Evolutionary conservation across 2,797 vertebrate species (phyloP).

Genomic region (Alauda arvensis): DNA sequence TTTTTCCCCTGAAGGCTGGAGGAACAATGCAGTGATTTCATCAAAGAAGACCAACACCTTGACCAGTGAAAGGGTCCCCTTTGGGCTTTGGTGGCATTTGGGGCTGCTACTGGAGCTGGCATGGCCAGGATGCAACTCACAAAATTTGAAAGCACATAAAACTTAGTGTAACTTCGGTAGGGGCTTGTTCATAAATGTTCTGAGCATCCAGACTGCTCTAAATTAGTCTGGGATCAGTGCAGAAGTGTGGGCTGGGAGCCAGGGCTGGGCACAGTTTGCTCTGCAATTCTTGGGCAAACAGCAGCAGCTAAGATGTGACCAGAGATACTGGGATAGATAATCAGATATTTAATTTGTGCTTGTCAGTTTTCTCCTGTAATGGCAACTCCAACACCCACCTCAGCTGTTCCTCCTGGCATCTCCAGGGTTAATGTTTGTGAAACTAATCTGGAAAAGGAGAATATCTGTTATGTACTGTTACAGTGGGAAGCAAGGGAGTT

Average conservation of each 20-base stretch:
- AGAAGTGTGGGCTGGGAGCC: not conserved
- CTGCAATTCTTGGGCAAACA: not conserved
- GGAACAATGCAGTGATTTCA: not conserved
- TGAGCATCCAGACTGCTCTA: not conserved
- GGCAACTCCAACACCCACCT: not conserved
- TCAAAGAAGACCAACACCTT: not conserved
- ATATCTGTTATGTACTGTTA: not conserved
- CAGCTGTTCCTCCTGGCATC: not conserved
- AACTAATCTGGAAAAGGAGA: not conserved
- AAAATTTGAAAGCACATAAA: not conserved
- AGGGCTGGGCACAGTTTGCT: not conserved
- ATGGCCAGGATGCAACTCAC: fast-evolving
- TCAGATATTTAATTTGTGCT: not conserved
- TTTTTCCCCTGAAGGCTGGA: not conserved
- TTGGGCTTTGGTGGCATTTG: not conserved
- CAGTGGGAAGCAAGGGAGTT: not conserved
- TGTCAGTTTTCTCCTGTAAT: not conserved
- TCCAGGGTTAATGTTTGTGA: not conserved
- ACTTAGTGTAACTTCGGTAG: not conserved
- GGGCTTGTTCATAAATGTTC: not conserved
- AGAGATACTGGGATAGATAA: not conserved
- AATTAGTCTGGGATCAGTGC: not conserved
- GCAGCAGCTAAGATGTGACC: not conserved
- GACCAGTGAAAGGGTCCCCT: not conserved
- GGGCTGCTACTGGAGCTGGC: not conserved